Conservation (phyloP, 2,113 vertebrate species). For the Leuciscus idus region DNA sequence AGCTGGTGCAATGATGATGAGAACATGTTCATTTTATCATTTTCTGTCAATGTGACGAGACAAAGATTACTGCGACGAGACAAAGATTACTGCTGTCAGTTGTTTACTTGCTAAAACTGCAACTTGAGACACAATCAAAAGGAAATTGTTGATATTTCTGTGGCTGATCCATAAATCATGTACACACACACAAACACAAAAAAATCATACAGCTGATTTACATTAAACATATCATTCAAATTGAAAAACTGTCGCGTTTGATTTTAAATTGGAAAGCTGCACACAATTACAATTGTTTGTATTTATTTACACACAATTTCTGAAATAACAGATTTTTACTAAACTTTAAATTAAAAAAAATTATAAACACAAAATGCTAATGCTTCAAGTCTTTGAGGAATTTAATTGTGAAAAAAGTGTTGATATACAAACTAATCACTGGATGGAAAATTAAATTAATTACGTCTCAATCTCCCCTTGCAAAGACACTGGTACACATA, state of each 20-base stretch:
- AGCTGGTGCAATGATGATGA: background rate
- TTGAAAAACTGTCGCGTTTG: background rate
- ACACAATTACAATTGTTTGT: background rate
- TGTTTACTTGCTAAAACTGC: constrained; percentile 16
- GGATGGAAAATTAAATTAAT: constrained; percentile 50
- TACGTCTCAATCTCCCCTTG: constrained; percentile 49
- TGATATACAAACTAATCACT: constrained; percentile 53
- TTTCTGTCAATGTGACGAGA: constrained; percentile 11
- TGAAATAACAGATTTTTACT: background rate
- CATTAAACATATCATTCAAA: background rate
- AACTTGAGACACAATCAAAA: constrained; percentile 36
- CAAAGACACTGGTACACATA: background rate
- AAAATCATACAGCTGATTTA: background rate
- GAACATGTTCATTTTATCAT: constrained; percentile 22
- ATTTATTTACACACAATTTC: background rate
- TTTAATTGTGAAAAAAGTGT: constrained; percentile 14
- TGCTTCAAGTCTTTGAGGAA: background rate
- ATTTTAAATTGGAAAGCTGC: background rate
- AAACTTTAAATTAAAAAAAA: background rate
- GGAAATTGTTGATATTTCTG: constrained; percentile 23
- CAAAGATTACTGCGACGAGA: background rate
- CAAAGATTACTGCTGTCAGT: constrained; percentile 1
- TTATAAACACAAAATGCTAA: background rate
- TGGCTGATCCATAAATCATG: background rate
- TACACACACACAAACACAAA: background rate